Base-by-base conservation (phyloP, 2,888 invertebrate species). In the Lasioglossum malachurum region DNA sequence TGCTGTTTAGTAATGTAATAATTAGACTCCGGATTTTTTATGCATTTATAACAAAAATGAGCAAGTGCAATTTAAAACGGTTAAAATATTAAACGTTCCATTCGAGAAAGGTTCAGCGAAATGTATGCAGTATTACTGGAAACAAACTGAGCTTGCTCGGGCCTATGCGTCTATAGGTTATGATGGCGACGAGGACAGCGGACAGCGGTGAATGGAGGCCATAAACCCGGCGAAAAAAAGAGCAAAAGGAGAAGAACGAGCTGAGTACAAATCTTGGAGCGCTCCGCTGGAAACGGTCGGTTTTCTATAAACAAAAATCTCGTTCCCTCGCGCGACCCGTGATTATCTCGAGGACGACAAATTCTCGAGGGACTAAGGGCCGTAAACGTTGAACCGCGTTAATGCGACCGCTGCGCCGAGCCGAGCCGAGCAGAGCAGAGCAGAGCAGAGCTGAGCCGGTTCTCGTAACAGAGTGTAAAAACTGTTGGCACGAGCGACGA, bases 131-230 rank as follows among this genome's bases (percentile, higher is more conserved):
- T 23, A 49, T 49, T 44, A 7, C 23, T 35, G 16, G 8, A 23
- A 67, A 4, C 16, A 14, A 27, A 19, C 19, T 7, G 19, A 31
- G 67, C 19, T 67, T 3, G 35, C 31, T 19, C 2, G 31, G 8
- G 67, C 27, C 14, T 64, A 16, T 23, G 4, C 1, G 23, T 4
- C 2, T 35, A 38, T 16, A 7, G 67, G 67, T 35, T 64, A 31
- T 19, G 35, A 38, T 2, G 69, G 35, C 49, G 75, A 79, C 46
- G 74, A 84, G 74, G 69, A 84, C 78, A 78, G 46, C n/a, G 41
- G 60, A 38, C 67, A 31, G 74, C 27, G 77, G 35, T 86, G 71
- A 80, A 85, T 80, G 86, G 86, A 80, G 73, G 76, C 76, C 74
- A 74, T 80, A 76, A 85, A 71, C 41, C n/a, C n/a, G 35, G 49